Evolutionary conservation across 2,113 vertebrate species (phyloP), one percentile per base, ranked within the genome.

Genomic region (Oryzias woworae): DNA sequence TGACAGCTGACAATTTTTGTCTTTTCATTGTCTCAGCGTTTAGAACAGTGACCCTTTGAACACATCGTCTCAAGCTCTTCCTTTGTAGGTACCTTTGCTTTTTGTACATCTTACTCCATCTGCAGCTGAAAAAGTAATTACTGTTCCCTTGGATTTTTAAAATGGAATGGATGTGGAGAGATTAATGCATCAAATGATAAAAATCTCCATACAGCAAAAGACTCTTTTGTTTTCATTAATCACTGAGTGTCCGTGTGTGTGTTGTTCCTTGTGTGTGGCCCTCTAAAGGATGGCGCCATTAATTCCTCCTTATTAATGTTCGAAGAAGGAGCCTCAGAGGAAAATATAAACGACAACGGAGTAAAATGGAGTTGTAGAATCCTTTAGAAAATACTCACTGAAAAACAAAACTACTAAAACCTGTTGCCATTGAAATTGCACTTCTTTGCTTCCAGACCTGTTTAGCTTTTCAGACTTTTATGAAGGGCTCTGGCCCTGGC

Each of bases 181-280:
- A 87, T 88, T 82, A 83, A 88, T 75, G 6, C 47, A 20, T 48
- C 47, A 48, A 48, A 48, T 48, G 47, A 48, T 48, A 48, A 48
- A 48, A 48, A 48, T 48, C 47, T 48, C n/a, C 47, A 48, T 48
- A 56, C 70, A 71, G 81, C 78, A 84, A 79, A 88, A 76, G 78
- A 69, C 41, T 51, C 62, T 78, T 81, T 81, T 76, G 48, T 71
- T 84, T 63, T 81, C 78, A 70, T 85, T 83, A 82, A 86, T 89
- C 77, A 75, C 64, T 66, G n/a, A 48, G 47, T 20, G 47, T 48
- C n/a, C 20, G 47, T 48, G 47, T 8, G 47, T n/a, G n/a, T 12
- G 1, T 48, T 18, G 6, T 17, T 48, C 47, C 20, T 18, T 20
- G 47, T 48, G n/a, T 48, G 47, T 48, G 47, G 47, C 47, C n/a